A percentile compares a stretch with the other conserved stretches of the same genome.
Conservation (phyloP, 2,113 vertebrate genomes). For the Hoplias malabaricus region DNA sequence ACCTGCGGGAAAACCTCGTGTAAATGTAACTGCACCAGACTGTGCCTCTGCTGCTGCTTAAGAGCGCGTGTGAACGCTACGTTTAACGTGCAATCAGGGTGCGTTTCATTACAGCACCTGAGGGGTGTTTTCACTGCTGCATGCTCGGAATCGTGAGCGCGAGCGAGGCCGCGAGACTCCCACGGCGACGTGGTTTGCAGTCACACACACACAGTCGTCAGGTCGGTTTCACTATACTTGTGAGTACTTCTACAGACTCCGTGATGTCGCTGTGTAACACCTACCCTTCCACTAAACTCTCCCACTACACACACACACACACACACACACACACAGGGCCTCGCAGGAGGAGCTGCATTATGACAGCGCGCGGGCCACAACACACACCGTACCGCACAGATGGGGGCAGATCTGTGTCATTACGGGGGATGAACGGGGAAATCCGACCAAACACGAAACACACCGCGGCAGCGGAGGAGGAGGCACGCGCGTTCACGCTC, state of each 20-base stretch:
- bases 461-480: not conserved
- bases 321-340: not conserved
- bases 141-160: not conserved
- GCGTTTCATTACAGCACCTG: not conserved
- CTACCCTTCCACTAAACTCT: no score
- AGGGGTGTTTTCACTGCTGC: not conserved
- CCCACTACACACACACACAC: not conserved
- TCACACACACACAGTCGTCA: no score
- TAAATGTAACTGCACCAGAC: not conserved
- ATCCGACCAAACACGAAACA: not conserved
- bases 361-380: conserved; percentile 37
- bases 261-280: no score
- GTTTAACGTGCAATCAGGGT: not conserved
- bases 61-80: not conserved
- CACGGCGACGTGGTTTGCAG: not conserved
- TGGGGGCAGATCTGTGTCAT: not conserved
- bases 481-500: not conserved
- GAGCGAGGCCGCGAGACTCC: not conserved
- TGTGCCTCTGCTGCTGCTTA: no score
- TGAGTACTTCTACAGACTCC: no score
- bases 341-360: conserved; percentile 50
- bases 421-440: not conserved
- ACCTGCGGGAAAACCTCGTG: no score
- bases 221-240: no score
- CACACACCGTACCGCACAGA: not conserved